Percentiles rank a stretch among this genome's conserved stretches.
Evolutionary conservation across 2,113 vertebrate species (phyloP).

Genomic region (Myrmecobius fasciatus): DNA sequence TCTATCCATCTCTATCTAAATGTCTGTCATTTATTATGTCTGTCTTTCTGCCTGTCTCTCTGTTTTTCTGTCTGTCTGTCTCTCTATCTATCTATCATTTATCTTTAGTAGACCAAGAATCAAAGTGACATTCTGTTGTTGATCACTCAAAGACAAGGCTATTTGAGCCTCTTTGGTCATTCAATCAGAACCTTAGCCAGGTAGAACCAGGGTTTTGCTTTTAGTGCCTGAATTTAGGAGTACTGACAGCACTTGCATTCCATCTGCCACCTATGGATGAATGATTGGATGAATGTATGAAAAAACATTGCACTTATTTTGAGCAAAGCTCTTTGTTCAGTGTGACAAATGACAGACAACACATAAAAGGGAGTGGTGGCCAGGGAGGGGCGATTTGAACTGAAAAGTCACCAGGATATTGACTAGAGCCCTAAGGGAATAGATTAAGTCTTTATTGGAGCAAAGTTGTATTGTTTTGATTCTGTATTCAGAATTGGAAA

Average conservation of each 20-base stretch:
- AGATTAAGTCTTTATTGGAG: background rate
- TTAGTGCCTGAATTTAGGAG: background rate
- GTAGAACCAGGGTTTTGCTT: background rate
- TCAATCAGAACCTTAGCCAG: background rate
- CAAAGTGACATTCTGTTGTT: background rate
- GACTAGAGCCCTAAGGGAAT: background rate
- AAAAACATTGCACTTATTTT: background rate
- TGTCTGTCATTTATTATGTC: too few species aligned
- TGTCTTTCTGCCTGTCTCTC: too few species aligned
- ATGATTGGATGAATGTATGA: background rate
- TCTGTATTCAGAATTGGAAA: background rate
- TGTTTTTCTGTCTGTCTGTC: too few species aligned
- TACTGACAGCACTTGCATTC: background rate
- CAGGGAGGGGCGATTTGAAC: background rate
- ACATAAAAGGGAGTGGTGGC: background rate
- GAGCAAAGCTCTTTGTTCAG: background rate
- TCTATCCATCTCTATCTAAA: background rate
- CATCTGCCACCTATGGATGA: background rate
- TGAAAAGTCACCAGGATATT: background rate
- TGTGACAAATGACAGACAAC: background rate
- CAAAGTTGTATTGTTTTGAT: background rate
- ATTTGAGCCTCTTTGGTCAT: background rate
- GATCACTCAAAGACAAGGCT: background rate
- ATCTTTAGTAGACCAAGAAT: background rate
- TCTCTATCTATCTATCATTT: background rate